Evolutionary conservation across 2,888 invertebrate genomes (phyloP), one percentile per base, ranked within the genome.

Genomic region (Diaperis boleti): DNA sequence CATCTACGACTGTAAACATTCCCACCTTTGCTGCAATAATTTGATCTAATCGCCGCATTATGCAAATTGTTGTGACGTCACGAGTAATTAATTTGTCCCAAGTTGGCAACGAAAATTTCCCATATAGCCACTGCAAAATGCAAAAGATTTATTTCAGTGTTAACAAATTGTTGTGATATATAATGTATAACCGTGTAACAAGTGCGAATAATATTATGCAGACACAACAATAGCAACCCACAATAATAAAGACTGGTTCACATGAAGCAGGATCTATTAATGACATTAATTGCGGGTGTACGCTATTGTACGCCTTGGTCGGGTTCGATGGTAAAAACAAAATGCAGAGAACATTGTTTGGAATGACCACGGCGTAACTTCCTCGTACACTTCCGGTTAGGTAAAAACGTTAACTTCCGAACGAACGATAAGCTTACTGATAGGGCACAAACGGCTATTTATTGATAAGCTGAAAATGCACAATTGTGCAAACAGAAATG

Each of bases 1-100:
- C 26, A 44, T 26, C 22, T 44, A 20, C 26, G 33, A 17, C 11
- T 35, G 35, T 35, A 49, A 49, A 49, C 18, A 35, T 49, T 31
- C 26, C 26, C 26, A 26, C 26, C 26, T 26, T 26, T 26, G 26
- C 6, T 6, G 26, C 26, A 26, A 26, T 26, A 26, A 35, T 15
- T 39, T 39, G 3, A 15, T 15, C 14, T 15, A 39, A 13, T 39
- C 14, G 13, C n/a, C 1, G 17, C 33, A 20, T 20, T 33, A 33
- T 29, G 33, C 20, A 26, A 31, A 22, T 13, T 13, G 8, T 11
- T 11, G 10, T 49, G 49, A 49, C 49, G 49, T 49, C 49, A 49
- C 10, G 8, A 15, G 7, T 26, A 29, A 22, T 49, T 49, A 49
- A 47, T 20, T 18, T n/a, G 1, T 17, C 20, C 5, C 41, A 5